Evolutionary conservation across 2,797 vertebrate species (phyloP).

Genomic region (Gymnothorax reevesii): DNA sequence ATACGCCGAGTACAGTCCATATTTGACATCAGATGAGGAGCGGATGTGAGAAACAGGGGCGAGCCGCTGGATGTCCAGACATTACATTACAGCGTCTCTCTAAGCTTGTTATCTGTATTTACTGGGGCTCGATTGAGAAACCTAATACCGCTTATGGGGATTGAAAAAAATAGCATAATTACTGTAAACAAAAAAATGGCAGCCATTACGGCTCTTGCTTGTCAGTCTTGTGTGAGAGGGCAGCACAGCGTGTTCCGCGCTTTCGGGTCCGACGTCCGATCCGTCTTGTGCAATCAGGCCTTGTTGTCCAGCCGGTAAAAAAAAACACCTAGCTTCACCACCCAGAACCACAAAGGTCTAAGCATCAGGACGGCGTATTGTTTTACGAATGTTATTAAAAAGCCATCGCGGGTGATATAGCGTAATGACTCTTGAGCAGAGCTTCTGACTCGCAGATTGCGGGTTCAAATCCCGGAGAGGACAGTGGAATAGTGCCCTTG

Average conservation of each 20-base stretch:
- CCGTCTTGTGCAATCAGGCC: background rate
- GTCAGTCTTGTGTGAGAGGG: background rate
- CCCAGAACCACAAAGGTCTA: background rate
- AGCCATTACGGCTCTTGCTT: background rate
- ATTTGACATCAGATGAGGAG: background rate
- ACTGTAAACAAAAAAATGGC: slow-evolving; percentile 12
- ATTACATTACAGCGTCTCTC: slow-evolving; percentile 3
- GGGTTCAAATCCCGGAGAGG: background rate
- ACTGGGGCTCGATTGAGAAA: background rate
- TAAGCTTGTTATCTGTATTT: slow-evolving; percentile 10
- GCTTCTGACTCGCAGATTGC: background rate
- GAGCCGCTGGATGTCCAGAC: background rate
- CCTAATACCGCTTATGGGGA: background rate
- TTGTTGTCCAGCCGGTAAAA: background rate
- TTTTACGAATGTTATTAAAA: slow-evolving; percentile 31
- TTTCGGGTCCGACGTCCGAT: background rate
- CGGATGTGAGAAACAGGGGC: background rate
- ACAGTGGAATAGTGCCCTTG: background rate
- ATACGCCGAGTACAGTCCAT: background rate
- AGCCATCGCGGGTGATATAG: background rate
- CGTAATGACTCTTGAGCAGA: background rate
- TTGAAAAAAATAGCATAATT: background rate
- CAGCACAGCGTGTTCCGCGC: background rate
- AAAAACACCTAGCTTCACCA: background rate
- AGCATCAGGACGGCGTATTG: slow-evolving; percentile 33